phyloP scores from a whole-genome alignment of 1,140 invertebrate genomes.

The Sycophaga agraensis region DNA sequence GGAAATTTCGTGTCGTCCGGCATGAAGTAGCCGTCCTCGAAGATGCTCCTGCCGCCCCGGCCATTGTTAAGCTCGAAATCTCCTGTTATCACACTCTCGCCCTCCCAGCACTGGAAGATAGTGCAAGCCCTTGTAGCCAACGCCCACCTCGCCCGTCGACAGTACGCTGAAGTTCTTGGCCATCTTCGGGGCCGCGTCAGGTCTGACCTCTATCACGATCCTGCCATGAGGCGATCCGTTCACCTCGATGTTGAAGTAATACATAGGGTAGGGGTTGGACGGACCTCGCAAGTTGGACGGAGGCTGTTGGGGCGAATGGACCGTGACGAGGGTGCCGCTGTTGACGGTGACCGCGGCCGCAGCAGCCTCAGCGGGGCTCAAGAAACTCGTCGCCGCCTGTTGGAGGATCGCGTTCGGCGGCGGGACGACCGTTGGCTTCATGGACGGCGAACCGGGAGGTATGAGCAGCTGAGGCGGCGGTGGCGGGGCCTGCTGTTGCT shows the following conservation, averaged over 20 bases:
- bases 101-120: constrained; percentile 81
- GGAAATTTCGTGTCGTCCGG: constrained; percentile 78
- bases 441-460: constrained; percentile 50
- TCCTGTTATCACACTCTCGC: constrained; percentile 77
- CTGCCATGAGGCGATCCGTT: constrained; percentile 71
- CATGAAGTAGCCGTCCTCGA: constrained; percentile 76
- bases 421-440: constrained; percentile 43
- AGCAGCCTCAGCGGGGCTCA: constrained; percentile 33
- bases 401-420: constrained; percentile 51
- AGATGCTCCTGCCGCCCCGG: constrained; percentile 75
- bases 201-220: constrained; percentile 80
- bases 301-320: constrained; percentile 54
- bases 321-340: constrained; percentile 51
- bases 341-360: constrained; percentile 37
- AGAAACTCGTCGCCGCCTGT: constrained; percentile 45
- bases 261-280: constrained; percentile 66
- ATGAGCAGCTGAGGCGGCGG: too few species aligned
- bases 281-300: constrained; percentile 47
- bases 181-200: constrained; percentile 86
- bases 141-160: constrained; percentile 75
- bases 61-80: constrained; percentile 83
- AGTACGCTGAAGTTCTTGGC: constrained; percentile 85
- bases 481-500: constrained; percentile 47
- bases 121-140: constrained; percentile 77
- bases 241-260: constrained; percentile 77